phyloP scores from a whole-genome alignment of 2,797 vertebrate genomes.

The Spinibarbus caldwelli region DNA sequence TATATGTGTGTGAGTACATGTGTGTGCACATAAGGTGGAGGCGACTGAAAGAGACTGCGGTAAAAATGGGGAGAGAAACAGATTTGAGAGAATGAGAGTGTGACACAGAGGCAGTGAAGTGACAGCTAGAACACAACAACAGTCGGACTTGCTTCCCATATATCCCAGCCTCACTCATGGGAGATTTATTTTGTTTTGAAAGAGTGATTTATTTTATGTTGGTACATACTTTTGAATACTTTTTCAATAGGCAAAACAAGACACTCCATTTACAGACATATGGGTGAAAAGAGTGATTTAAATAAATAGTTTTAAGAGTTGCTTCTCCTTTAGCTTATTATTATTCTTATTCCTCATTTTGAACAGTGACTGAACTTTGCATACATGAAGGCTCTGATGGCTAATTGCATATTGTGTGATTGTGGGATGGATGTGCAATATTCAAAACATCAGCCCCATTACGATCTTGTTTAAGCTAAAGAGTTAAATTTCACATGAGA shows the following conservation, averaged over 20 bases:
- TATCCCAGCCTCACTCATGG: not conserved
- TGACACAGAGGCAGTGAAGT: conserved; percentile 1
- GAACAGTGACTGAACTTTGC: not conserved
- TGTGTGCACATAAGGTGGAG: conserved; percentile 2
- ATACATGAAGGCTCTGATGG: not conserved
- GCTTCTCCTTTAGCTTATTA: not conserved
- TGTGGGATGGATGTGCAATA: conserved; percentile 29
- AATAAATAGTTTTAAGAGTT: not conserved
- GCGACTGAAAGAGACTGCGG: conserved; percentile 28
- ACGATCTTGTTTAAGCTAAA: not conserved
- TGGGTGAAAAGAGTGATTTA: not conserved
- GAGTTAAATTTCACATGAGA: not conserved
- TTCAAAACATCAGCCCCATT: conserved; percentile 16
- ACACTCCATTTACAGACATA: not conserved
- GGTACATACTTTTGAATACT: not conserved
- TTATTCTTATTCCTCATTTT: not conserved
- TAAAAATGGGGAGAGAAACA: conserved; percentile 16
- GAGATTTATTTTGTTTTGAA: not conserved
- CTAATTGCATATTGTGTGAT: conserved; percentile 27
- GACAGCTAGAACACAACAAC: conserved; percentile 33
- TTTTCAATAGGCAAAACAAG: not conserved
- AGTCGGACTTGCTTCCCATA: conserved; percentile 16
- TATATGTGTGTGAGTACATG: conserved; percentile 4
- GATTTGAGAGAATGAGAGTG: conserved; percentile 13
- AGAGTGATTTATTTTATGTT: not conserved